These are phyloP conservation scores for Coreius guichenoti DNA, from an alignment of 2,797 vertebrate genomes.

Conservation along the genomic window DNA sequence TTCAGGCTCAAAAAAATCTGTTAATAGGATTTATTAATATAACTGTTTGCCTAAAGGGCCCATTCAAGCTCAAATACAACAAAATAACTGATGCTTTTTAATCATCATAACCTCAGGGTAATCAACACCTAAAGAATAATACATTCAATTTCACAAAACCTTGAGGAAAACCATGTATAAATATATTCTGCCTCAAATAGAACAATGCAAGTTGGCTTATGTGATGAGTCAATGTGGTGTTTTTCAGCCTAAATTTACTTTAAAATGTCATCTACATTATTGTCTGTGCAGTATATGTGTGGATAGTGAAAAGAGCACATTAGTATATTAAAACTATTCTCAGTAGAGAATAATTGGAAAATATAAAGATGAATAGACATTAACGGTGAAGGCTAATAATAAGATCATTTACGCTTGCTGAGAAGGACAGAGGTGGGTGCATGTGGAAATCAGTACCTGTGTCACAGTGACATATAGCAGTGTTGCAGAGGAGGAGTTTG, in stretches of 20 bases:
- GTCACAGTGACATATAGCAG: constrained; percentile 11
- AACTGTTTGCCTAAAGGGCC: neutral
- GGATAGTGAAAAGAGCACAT: neutral
- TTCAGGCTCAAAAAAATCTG: constrained; percentile 35
- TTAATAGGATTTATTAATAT: constrained; percentile 46
- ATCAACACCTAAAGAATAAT: constrained; percentile 12
- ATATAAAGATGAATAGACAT: constrained; percentile 11
- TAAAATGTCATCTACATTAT: neutral
- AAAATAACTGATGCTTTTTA: constrained; percentile 40
- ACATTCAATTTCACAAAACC: constrained; percentile 47
- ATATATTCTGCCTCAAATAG: constrained; percentile 49
- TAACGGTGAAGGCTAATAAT: neutral
- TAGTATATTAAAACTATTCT: neutral
- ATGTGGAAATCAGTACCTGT: neutral
- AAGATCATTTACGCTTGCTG: neutral
- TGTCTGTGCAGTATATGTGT: constrained; percentile 2
- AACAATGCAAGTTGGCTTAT: constrained; percentile 5
- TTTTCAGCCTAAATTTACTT: neutral
- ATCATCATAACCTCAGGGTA: constrained; percentile 17
- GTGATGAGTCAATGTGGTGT: constrained; percentile 4
- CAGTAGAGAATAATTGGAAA: neutral
- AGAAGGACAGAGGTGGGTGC: neutral
- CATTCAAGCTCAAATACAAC: neutral
- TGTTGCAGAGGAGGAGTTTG: constrained; percentile 7
- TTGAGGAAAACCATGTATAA: constrained; percentile 56